Evolutionary conservation across 2,888 invertebrate genomes (phyloP), one percentile per base, ranked within the genome.

Genomic region (Nowickia ferox): DNA sequence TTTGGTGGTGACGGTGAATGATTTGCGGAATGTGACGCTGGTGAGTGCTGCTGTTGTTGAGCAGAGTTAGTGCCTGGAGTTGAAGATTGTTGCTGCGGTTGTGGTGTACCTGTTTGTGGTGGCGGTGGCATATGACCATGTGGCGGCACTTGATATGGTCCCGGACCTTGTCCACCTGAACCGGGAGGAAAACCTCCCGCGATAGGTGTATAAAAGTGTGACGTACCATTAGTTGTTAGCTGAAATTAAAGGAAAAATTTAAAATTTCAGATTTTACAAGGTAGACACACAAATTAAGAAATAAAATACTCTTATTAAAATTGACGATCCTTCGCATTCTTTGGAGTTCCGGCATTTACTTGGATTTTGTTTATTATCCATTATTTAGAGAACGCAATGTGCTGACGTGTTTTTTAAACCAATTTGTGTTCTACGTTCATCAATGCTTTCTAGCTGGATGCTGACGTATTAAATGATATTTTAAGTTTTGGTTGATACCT

Each of bases 191-290:
- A 94, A 69, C 93, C 94, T 2, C 95, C 93, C 40, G 95, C 94
- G 89, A 94, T 92, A 42, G 94, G 92, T 87, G 95, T 94, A 90
- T 95, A 96, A 89, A 94, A 96, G 91, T 96, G 95, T 90, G 96
- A 95, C 85, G 95, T 95, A 91, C 96, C 95, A 93, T 96, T 96
- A 79, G 95, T 94, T 88, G 95, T 95, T 89, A 95, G 94, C 96
- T 96, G 93, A 44, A 94, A 42, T 79, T 17, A 51, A 80, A 87
- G 77, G 77, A 42, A 77, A 68, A 48, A 40, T 55, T 22, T 61
- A 59, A 22, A 42, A 61, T 51, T 17, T 65, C 48, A 48, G 13
- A 8, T 51, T 63, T 63, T 30, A 6, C 5, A 9, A 15, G 9
- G 11, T 38, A 13, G 19, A 57, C 10, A 55, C 9, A 63, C 2